Evolutionary conservation across 2,113 vertebrate species (phyloP).

Genomic region (Caracal caracal): DNA sequence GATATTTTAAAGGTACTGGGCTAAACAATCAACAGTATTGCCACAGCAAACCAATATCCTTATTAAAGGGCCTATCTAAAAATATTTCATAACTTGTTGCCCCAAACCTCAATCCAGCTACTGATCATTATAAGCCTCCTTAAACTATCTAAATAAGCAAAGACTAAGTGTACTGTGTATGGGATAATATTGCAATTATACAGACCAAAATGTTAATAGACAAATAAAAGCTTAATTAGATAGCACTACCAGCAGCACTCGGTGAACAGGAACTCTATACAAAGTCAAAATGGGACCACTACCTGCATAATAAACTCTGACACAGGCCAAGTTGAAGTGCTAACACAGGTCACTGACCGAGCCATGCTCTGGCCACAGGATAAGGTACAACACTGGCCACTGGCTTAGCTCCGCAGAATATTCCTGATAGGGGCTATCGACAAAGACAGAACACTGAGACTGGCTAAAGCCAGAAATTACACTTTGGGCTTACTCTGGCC

Average conservation of each 20-base stretch:
- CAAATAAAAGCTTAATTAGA: not conserved
- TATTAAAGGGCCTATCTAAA: not conserved
- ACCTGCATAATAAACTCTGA: not conserved
- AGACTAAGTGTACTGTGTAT: not conserved
- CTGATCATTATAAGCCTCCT: not conserved
- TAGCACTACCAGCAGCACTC: not conserved
- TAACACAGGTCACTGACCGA: not conserved
- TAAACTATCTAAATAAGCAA: not conserved
- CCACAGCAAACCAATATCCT: not conserved
- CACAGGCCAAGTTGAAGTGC: not conserved
- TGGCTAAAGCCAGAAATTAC: slow-evolving; percentile 6
- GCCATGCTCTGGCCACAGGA: not conserved
- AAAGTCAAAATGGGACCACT: not conserved
- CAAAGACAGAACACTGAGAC: not conserved
- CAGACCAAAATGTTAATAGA: not conserved
- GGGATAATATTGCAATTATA: not conserved
- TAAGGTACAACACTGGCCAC: not conserved
- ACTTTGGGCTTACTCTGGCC: not conserved
- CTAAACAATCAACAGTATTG: not conserved
- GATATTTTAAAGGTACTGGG: not conserved
- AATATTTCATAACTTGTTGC: not conserved
- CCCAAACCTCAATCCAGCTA: not conserved
- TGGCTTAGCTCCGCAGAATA: not conserved
- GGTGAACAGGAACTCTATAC: slow-evolving; percentile 7
- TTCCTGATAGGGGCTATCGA: not conserved